These are phyloP conservation scores for Nomada goodeniana DNA, from an alignment of 2,888 invertebrate genomes.

Conservation along the genomic window DNA sequence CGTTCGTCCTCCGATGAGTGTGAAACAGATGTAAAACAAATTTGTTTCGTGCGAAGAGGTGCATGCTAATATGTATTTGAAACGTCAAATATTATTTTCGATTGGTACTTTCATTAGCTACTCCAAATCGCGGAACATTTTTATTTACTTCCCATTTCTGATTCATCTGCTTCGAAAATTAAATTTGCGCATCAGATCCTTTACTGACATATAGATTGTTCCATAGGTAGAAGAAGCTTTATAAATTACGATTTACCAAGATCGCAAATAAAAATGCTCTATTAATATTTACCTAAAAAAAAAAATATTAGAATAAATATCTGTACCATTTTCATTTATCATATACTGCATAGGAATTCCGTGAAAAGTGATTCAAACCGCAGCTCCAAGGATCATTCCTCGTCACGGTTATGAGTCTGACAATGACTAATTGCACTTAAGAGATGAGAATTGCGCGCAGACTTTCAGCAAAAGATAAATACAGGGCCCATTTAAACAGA, in stretches of 20 bases:
- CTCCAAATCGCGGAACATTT: too few species aligned
- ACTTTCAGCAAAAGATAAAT: slow-evolving; percentile 28
- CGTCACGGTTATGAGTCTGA: slow-evolving; percentile 41
- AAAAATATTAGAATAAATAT: not conserved
- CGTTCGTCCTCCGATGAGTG: not conserved
- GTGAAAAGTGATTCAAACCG: slow-evolving; percentile 9
- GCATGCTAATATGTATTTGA: not conserved
- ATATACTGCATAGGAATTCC: not conserved
- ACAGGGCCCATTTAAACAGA: slow-evolving; percentile 26
- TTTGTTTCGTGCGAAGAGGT: not conserved
- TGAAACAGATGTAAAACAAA: not conserved
- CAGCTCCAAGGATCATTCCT: slow-evolving; percentile 6
- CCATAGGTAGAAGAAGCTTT: too few species aligned
- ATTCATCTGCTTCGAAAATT: too few species aligned
- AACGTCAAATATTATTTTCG: not conserved
- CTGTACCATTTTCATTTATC: not conserved
- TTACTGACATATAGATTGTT: too few species aligned
- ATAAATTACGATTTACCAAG: not conserved
- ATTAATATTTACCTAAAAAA: not conserved
- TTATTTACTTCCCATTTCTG: too few species aligned
- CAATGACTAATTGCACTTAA: slow-evolving; percentile 38
- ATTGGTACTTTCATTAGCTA: too few species aligned
- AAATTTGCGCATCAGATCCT: too few species aligned
- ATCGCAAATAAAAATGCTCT: not conserved
- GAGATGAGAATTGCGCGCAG: slow-evolving; percentile 22